Conservation (phyloP, 2,888 invertebrate species). For the Campaea margaritaria region DNA sequence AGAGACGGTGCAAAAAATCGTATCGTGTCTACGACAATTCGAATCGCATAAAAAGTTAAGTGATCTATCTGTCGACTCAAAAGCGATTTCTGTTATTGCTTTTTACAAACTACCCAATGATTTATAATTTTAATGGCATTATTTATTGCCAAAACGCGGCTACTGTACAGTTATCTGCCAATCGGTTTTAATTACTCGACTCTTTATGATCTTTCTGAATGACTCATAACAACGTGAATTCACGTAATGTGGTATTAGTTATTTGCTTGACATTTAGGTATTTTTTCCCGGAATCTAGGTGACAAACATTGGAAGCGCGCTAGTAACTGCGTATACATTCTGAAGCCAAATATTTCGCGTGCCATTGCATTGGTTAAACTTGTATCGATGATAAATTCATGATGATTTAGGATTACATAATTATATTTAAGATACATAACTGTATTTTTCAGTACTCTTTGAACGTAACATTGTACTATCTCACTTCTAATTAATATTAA, state of each 20-base stretch:
- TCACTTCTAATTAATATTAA: too few relatives aligned
- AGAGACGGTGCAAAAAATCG: too few relatives aligned
- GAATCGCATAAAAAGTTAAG: slow-evolving; percentile 20
- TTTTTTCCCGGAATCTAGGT: slow-evolving; percentile 35
- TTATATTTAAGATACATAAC: too few relatives aligned
- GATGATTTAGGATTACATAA: slow-evolving; percentile 13
- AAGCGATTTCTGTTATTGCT: slow-evolving; percentile 29
- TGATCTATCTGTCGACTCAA: slow-evolving; percentile 13
- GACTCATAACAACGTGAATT: slow-evolving; percentile 35
- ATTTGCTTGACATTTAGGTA: slow-evolving; percentile 26
- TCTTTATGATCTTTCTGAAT: slow-evolving; percentile 27
- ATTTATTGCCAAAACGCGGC: slow-evolving; percentile 25
- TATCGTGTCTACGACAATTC: slow-evolving; percentile 9
- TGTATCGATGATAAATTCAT: slow-evolving; percentile 21
- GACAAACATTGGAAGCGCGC: slow-evolving; percentile 32
- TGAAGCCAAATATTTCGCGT: slow-evolving; percentile 41
- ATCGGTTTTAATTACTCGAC: slow-evolving; percentile 23
- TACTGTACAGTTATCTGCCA: slow-evolving; percentile 32
- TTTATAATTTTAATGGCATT: slow-evolving; percentile 22
- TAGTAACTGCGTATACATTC: slow-evolving; percentile 30
- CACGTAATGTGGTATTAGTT: slow-evolving; percentile 27
- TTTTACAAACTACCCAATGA: slow-evolving; percentile 23
- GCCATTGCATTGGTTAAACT: slow-evolving; percentile 32
- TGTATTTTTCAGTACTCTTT: too few relatives aligned
- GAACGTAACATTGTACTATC: too few relatives aligned